phyloP scores from a whole-genome alignment of 2,888 invertebrate species.

The Phyllotreta cruciferae region DNA sequence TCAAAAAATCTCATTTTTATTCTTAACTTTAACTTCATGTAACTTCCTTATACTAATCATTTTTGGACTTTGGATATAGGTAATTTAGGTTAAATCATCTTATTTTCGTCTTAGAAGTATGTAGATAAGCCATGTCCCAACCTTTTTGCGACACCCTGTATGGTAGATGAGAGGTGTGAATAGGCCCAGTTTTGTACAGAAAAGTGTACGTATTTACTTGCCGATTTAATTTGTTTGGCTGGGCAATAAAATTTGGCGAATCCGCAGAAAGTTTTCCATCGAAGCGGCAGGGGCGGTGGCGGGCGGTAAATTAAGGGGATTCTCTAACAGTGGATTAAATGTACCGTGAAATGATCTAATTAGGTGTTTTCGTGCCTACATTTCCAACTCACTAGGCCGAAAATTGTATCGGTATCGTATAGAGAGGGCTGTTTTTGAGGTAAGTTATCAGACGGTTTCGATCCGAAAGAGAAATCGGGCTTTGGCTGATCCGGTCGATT shows the following conservation, averaged over 20 bases:
- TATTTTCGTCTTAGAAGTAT: too few species aligned
- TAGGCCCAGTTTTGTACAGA: neutral
- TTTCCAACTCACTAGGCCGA: constrained; percentile 21
- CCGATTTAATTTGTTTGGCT: constrained; percentile 13
- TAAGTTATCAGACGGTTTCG: constrained; percentile 9
- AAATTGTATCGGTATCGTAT: constrained; percentile 24
- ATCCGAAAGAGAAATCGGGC: constrained; percentile 2
- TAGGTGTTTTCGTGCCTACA: constrained; percentile 26
- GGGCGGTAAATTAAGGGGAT: constrained; percentile 15
- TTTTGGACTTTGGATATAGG: too few species aligned
- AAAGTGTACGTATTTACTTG: constrained; percentile 7
- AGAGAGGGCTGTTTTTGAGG: constrained; percentile 3
- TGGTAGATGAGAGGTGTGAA: too few species aligned
- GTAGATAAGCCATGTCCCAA: too few species aligned
- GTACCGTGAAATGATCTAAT: constrained; percentile 26
- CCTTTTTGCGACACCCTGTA: too few species aligned
- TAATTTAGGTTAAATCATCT: too few species aligned
- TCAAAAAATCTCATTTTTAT: too few species aligned
- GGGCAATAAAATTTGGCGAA: constrained; percentile 13
- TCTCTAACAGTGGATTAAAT: constrained; percentile 18
- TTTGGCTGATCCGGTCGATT: neutral
- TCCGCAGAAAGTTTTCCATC: constrained; percentile 13
- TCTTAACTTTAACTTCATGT: too few species aligned
- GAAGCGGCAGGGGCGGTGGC: neutral
- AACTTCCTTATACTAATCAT: too few species aligned